These are phyloP conservation scores for Prietella phreatophila DNA, from an alignment of 2,113 vertebrate species.

Conservation along the genomic window DNA sequence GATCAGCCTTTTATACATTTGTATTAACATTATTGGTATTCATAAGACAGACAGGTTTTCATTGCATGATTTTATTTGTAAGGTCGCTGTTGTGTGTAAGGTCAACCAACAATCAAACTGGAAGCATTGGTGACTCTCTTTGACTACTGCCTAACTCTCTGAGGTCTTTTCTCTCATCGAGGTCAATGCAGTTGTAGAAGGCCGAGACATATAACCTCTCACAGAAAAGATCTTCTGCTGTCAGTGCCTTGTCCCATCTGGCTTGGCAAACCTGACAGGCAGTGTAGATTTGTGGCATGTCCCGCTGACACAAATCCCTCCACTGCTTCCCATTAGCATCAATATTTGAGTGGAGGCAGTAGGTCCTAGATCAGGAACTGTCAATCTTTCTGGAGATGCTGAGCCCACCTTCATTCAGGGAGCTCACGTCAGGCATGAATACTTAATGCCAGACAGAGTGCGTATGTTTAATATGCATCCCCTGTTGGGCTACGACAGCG, in stretches of 20 bases:
- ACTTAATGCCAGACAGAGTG: slow-evolving; percentile 35
- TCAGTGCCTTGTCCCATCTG: slow-evolving; percentile 29
- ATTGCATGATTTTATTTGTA: not conserved
- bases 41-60: not conserved
- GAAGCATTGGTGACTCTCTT: not conserved
- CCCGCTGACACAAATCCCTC: slow-evolving; percentile 50
- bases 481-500: slow-evolving; percentile 36
- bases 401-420: slow-evolving; percentile 45
- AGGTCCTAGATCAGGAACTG: slow-evolving; percentile 28
- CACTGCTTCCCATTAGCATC: slow-evolving; percentile 52
- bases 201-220: slow-evolving; percentile 16
- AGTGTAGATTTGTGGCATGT: slow-evolving; percentile 26
- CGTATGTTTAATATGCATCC: slow-evolving; percentile 40
- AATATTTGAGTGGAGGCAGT: slow-evolving; percentile 42
- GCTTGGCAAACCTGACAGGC: slow-evolving; percentile 43
- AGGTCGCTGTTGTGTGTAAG: not conserved
- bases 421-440: slow-evolving; percentile 39
- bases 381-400: slow-evolving; percentile 36
- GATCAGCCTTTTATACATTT: not conserved
- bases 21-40: not conserved
- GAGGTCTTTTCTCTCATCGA: not conserved
- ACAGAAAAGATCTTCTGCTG: slow-evolving; percentile 33
- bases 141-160: not conserved
- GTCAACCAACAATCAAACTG: not conserved
- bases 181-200: slow-evolving; percentile 10